These are phyloP conservation scores for Stramonita haemastoma DNA, from an alignment of 2,888 invertebrate genomes.

Conservation along the genomic window DNA sequence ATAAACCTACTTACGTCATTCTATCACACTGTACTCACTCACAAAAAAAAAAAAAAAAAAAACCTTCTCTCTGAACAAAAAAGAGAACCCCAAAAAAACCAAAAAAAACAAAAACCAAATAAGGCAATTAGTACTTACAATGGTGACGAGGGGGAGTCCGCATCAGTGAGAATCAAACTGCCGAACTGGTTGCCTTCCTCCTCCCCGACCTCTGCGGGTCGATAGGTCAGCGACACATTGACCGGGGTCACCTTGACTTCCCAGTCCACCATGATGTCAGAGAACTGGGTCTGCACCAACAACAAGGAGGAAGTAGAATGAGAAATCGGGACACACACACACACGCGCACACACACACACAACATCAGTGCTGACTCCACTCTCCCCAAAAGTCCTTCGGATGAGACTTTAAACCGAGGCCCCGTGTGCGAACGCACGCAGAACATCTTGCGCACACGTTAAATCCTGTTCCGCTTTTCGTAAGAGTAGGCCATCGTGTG, in stretches of 20 bases:
- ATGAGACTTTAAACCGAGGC: too few relatives aligned
- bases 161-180: not conserved
- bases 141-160: not conserved
- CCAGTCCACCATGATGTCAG: constrained; percentile 34
- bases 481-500: too few relatives aligned
- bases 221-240: constrained; percentile 9
- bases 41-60: too few relatives aligned
- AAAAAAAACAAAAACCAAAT: not conserved
- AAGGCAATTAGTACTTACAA: not conserved
- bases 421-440: too few relatives aligned
- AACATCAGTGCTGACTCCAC: too few relatives aligned
- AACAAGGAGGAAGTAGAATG: not conserved
- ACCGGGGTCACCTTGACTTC: constrained; percentile 12
- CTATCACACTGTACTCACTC: too few relatives aligned
- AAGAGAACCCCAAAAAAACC: not conserved
- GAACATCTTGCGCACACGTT: too few relatives aligned
- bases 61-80: not conserved
- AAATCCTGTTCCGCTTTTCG: too few relatives aligned
- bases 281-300: not conserved
- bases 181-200: not conserved
- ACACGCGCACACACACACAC: not conserved
- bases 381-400: too few relatives aligned
- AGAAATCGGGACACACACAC: not conserved
- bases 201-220: not conserved
- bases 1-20: too few relatives aligned